Evolutionary conservation across 2,888 invertebrate species (phyloP).

Genomic region (Muscina levida): DNA sequence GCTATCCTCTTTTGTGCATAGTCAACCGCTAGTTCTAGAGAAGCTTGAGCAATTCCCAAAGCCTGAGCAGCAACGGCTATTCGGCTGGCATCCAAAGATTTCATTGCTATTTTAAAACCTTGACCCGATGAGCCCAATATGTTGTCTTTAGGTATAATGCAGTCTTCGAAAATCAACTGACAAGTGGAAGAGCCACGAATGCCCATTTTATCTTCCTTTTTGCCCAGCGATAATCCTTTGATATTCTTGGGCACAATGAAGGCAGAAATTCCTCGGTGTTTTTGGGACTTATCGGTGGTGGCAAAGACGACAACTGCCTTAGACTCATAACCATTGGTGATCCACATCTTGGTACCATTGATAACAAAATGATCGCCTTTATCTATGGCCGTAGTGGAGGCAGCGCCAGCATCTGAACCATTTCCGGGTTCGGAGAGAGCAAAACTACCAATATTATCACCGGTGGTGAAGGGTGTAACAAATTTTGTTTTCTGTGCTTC

Average conservation of each 20-base stretch:
- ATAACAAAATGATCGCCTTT: constrained; percentile 86
- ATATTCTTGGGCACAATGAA: constrained; percentile 92
- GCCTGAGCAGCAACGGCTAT: constrained; percentile 97
- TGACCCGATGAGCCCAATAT: constrained; percentile 91
- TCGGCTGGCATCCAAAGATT: constrained; percentile 92
- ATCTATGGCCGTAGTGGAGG: constrained; percentile 90
- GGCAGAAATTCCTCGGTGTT: constrained; percentile 91
- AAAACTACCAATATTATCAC: constrained; percentile 91
- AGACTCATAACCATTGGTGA: constrained; percentile 93
- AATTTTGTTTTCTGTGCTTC: constrained; percentile 90
- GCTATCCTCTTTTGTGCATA: constrained; percentile 94
- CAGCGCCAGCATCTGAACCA: constrained; percentile 97
- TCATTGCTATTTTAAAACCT: constrained; percentile 99
- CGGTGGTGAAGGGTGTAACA: constrained; percentile 87
- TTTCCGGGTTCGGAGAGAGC: constrained; percentile 96
- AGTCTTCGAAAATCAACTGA: constrained; percentile 95
- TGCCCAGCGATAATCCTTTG: constrained; percentile 90
- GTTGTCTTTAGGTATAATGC: constrained; percentile 89
- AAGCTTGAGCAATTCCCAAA: constrained; percentile 95
- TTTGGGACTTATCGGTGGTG: constrained; percentile 90
- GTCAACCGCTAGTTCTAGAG: constrained; percentile 93
- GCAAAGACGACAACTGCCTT: constrained; percentile 92
- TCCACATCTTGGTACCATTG: constrained; percentile 97
- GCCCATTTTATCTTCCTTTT: constrained; percentile 97
- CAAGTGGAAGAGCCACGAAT: constrained; percentile 92